These are phyloP conservation scores for Ctenoplectra terminalis DNA, from an alignment of 1,140 invertebrate species.

Conservation along the genomic window DNA sequence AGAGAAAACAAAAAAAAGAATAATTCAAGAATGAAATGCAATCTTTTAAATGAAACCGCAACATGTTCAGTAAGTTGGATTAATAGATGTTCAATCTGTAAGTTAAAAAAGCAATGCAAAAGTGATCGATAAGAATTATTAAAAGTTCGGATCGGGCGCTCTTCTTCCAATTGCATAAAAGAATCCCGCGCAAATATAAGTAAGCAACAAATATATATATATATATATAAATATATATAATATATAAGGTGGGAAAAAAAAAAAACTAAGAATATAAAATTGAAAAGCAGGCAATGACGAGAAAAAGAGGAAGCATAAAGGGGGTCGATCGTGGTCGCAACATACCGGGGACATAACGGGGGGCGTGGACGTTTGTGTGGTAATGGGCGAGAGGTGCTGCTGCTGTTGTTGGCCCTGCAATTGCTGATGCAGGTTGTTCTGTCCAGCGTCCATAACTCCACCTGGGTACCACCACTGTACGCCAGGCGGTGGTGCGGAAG, in stretches of 20 bases:
- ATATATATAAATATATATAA: conserved; percentile 1
- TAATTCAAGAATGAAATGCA: background rate
- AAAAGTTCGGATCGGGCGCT: background rate
- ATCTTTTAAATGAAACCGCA: background rate
- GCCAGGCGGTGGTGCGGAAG: conserved; percentile 83
- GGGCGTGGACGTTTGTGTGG: conserved; percentile 80
- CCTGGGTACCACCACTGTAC: conserved; percentile 87
- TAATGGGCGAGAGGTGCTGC: conserved; percentile 81
- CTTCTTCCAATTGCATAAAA: background rate
- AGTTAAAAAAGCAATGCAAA: conserved; percentile 5
- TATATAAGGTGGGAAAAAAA: background rate
- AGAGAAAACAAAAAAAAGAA: background rate
- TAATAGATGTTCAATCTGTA: background rate
- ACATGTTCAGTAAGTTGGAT: conserved; percentile 5
- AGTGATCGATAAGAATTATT: background rate
- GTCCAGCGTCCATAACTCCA: conserved; percentile 81
- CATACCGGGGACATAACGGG: conserved; percentile 81
- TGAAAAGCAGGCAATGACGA: conserved; percentile 53
- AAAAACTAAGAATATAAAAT: conserved; percentile 7
- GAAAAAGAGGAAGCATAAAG: conserved; percentile 55
- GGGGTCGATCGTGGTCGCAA: conserved; percentile 63
- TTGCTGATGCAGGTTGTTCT: conserved; percentile 84
- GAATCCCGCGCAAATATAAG: conserved; percentile 22
- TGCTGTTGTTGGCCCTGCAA: conserved; percentile 83
- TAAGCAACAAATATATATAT: conserved; percentile 12